These are phyloP conservation scores for Agrotis exclamationis DNA, from an alignment of 2,888 invertebrate genomes.

Conservation along the genomic window DNA sequence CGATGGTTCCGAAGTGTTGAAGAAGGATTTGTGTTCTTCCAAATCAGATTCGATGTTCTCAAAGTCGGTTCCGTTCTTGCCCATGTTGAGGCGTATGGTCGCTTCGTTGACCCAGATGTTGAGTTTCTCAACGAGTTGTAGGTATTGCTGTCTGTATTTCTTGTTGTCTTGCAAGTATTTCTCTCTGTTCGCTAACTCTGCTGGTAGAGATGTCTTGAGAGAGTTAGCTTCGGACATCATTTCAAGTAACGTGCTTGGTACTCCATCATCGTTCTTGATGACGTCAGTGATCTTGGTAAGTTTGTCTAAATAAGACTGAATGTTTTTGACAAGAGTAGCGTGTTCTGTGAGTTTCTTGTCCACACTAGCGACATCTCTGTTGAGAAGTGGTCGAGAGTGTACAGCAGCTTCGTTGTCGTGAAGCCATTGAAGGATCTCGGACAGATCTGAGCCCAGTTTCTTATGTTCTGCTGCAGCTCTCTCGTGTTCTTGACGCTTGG, in stretches of 20 bases:
- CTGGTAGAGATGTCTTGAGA: conserved; percentile 94
- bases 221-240: conserved; percentile 96
- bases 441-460: conserved; percentile 95
- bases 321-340: conserved; percentile 92
- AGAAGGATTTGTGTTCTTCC: conserved; percentile 97
- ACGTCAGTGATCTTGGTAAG: conserved; percentile 93
- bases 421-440: conserved; percentile 95
- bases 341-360: conserved; percentile 96
- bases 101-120: conserved; percentile 96
- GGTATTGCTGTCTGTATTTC: conserved; percentile 94
- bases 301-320: conserved; percentile 93
- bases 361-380: conserved; percentile 95
- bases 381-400: conserved; percentile 95
- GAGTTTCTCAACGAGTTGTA: conserved; percentile 94
- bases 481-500: conserved; percentile 96
- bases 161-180: conserved; percentile 95
- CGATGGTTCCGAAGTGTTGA: conserved; percentile 93
- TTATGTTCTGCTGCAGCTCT: conserved; percentile 96
- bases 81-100: conserved; percentile 94
- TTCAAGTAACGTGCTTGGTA: conserved; percentile 95
- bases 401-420: conserved; percentile 95
- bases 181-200: conserved; percentile 95
- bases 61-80: conserved; percentile 97
- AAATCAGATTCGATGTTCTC: conserved; percentile 95
- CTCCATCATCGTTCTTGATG: conserved; percentile 94